Percentiles rank a stretch among this genome's conserved stretches.
phyloP scores from a whole-genome alignment of 2,113 vertebrate species.

The Anolis sagrei region DNA sequence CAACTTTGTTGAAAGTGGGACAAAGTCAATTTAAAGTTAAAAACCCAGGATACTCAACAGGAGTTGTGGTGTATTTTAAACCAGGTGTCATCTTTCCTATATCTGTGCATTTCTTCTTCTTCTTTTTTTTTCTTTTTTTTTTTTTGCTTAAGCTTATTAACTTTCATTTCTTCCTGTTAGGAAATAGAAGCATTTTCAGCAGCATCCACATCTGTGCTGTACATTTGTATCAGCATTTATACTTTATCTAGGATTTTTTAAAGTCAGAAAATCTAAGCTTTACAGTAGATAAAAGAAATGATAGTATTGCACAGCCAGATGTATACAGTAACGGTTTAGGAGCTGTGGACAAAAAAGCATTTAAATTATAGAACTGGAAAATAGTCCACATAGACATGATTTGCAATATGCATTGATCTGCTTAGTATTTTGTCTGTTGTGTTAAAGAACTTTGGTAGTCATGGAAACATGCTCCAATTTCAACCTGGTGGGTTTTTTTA shows the following conservation, averaged over 20 bases:
- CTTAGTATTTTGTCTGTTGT: constrained; percentile 52
- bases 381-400: constrained; percentile 32
- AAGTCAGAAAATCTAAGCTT: background rate
- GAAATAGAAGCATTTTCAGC: background rate
- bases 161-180: no score
- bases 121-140: no score
- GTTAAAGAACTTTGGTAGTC: constrained; percentile 55
- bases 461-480: constrained; percentile 54
- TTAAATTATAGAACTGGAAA: constrained; percentile 44
- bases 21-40: no score
- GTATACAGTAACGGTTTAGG: background rate
- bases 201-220: background rate
- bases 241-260: background rate
- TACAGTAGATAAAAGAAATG: background rate
- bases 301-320: background rate
- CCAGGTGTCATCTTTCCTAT: no score
- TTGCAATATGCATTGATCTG: constrained; percentile 45
- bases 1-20: no score
- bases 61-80: no score
- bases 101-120: no score
- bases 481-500: constrained; percentile 43
- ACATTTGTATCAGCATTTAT: background rate
- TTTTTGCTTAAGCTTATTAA: no score
- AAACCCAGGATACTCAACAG: no score
- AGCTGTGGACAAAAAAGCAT: constrained; percentile 23